Percentiles rank a stretch among this genome's conserved stretches.
Conservation (phyloP, 2,797 vertebrate genomes). For the Aeoliscus strigatus region DNA sequence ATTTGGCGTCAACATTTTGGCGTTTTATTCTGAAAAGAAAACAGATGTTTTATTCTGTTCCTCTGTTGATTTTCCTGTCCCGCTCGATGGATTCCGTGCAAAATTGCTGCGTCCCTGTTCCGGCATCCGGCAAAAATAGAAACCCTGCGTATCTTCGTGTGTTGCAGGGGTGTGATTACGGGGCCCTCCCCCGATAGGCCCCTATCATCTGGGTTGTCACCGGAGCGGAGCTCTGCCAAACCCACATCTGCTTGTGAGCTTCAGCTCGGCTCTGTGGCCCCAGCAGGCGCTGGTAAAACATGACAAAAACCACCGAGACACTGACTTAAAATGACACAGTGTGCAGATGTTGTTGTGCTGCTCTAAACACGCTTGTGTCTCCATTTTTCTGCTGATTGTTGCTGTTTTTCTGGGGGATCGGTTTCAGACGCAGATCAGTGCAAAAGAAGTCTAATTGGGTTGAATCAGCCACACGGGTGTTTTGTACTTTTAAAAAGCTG, state of each 20-base stretch:
- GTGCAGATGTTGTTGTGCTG: conserved; percentile 5
- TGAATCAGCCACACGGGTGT: conserved; percentile 27
- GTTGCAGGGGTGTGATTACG: conserved; percentile 35
- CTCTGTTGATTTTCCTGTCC: no score
- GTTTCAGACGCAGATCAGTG: conserved; percentile 4
- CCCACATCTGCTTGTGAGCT: conserved; percentile 47
- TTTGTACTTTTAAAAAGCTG: conserved; percentile 46
- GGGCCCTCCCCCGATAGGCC: conserved; percentile 39
- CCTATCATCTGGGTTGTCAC: conserved; percentile 46
- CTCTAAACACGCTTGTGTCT: not conserved
- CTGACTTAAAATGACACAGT: conserved; percentile 25
- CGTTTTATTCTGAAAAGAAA: no score
- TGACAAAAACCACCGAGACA: conserved; percentile 6
- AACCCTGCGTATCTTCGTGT: no score
- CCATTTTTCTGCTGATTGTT: no score
- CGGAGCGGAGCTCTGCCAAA: conserved; percentile 41
- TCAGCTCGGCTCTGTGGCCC: conserved; percentile 29
- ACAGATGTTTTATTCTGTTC: no score
- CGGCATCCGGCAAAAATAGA: no score
- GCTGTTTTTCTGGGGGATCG: no score
- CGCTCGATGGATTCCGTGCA: no score
- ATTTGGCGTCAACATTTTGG: no score
- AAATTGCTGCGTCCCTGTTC: no score
- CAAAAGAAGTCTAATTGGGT: conserved; percentile 36
- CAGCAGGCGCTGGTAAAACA: conserved; percentile 23